Evolutionary conservation across 2,888 invertebrate species (phyloP).

Genomic region (Calliscelio sp.): DNA sequence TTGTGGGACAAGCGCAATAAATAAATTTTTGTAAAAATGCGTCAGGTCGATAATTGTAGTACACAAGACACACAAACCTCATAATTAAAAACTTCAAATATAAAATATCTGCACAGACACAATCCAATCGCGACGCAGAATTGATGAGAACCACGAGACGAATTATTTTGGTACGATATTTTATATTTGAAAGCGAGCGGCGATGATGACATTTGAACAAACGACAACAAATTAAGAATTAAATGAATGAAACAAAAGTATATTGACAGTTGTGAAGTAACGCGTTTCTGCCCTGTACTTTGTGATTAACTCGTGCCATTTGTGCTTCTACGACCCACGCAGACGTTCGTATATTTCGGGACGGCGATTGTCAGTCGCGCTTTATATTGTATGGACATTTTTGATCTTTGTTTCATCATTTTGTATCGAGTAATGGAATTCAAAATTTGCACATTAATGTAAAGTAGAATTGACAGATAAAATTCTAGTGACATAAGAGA

Average conservation of each 20-base stretch:
- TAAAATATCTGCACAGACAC: slow-evolving; percentile 33
- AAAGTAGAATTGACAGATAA: too few relatives aligned
- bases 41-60: background rate
- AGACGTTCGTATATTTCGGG: slow-evolving; percentile 21
- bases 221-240: slow-evolving; percentile 51
- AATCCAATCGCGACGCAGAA: background rate
- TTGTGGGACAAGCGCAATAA: slow-evolving; percentile 52
- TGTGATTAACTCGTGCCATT: slow-evolving; percentile 84
- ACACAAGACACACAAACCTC: slow-evolving; percentile 23
- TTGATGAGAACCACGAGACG: background rate
- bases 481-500: too few relatives aligned
- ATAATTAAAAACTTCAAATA: slow-evolving; percentile 42
- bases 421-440: too few relatives aligned
- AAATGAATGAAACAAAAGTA: slow-evolving; percentile 36
- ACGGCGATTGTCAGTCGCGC: too few relatives aligned
- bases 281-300: slow-evolving; percentile 72
- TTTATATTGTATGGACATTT: too few relatives aligned
- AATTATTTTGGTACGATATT: slow-evolving; percentile 55
- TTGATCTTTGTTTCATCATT: too few relatives aligned
- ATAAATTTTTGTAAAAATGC: slow-evolving; percentile 40
- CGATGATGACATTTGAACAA: too few relatives aligned
- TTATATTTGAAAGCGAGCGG: slow-evolving; percentile 54
- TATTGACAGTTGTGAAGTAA: slow-evolving; percentile 19
- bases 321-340: slow-evolving; percentile 77
- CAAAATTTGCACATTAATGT: too few relatives aligned